phyloP scores from a whole-genome alignment of 2,113 vertebrate species.

The Myodes glareolus region DNA sequence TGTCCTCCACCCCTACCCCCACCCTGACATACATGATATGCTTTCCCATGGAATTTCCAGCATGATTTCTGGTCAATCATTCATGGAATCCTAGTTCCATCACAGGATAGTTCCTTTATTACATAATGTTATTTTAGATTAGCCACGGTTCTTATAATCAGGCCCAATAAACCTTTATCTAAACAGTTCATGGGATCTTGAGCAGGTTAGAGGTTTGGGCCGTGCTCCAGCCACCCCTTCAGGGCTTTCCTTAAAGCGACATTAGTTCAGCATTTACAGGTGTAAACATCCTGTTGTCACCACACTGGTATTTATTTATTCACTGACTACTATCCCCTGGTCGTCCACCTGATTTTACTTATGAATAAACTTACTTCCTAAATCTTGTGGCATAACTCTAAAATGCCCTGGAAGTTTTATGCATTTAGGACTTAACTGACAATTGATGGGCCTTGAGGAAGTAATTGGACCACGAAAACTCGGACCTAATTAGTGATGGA shows the following conservation, averaged over 20 bases:
- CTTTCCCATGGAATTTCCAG: neutral
- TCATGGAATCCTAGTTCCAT: conserved; percentile 41
- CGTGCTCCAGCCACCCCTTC: neutral
- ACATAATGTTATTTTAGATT: conserved; percentile 31
- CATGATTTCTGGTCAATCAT: neutral
- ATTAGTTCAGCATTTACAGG: conserved; percentile 32
- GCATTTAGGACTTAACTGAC: neutral
- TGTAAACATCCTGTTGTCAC: conserved; percentile 2
- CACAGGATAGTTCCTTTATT: neutral
- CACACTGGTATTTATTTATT: conserved; percentile 12
- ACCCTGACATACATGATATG: neutral
- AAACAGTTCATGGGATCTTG: conserved; percentile 5
- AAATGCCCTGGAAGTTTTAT: neutral
- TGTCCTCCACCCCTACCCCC: neutral
- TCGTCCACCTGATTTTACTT: neutral
- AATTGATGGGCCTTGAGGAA: neutral
- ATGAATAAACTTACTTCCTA: neutral
- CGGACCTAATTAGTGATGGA: neutral
- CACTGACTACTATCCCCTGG: neutral
- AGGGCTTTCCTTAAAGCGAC: neutral
- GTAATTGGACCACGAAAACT: neutral
- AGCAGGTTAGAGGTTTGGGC: neutral
- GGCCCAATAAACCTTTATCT: neutral
- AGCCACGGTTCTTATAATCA: conserved; percentile 34
- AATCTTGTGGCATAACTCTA: neutral